Base-by-base conservation (phyloP, 2,888 invertebrate species). In the Cheilosia pagana region DNA sequence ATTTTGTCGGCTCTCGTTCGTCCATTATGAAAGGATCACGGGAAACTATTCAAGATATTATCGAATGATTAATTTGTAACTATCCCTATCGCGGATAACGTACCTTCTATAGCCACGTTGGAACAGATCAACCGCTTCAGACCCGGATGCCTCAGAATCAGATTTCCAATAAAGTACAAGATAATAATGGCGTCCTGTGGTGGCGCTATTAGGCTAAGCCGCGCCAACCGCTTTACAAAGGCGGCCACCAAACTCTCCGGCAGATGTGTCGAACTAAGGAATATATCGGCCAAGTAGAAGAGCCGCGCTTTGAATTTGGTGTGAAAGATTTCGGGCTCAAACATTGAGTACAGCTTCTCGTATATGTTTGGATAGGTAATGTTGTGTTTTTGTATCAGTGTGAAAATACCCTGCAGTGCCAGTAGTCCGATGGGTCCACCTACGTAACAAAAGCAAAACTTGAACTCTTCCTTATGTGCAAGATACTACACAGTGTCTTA, bases 311-410 rank as follows among this genome's bases (percentile, higher is more conserved):
- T 96, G 92, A 97, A 98, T 89, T 97, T 96, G 12, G 96, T 97
- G 89, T 96, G 96, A 91, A 99, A 97, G 89, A 99, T 95, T 89
- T 96, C 96, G 0, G 98, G 96, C 89, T 97, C 96, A 89, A 98
- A 96, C 95, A 99, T 95, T 21, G 96, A 96, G 93, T 99, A 99
- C n/a, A 99, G 93, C 89, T 98, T 98, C 88, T 95, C 95, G 92
- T 97, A 99, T 90, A 99, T 97, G 90, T 98, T 96, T 0, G 99
- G 98, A 92, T 98, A 98, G 89, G 98, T 96, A 92, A 99, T 94
- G 93, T 99, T 98, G 92, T 98, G 96, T 82, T 95, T 95, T 87
- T 96, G 95, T 79, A 99, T 97, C 87, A 99, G 93, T 63, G 96
- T 95, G 90, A 98, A 96, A 68, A 99, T 95, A 21, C 98, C 98